Evolutionary conservation across 2,797 vertebrate genomes (phyloP), one percentile per base, ranked within the genome.

Genomic region (Tinamus major): DNA sequence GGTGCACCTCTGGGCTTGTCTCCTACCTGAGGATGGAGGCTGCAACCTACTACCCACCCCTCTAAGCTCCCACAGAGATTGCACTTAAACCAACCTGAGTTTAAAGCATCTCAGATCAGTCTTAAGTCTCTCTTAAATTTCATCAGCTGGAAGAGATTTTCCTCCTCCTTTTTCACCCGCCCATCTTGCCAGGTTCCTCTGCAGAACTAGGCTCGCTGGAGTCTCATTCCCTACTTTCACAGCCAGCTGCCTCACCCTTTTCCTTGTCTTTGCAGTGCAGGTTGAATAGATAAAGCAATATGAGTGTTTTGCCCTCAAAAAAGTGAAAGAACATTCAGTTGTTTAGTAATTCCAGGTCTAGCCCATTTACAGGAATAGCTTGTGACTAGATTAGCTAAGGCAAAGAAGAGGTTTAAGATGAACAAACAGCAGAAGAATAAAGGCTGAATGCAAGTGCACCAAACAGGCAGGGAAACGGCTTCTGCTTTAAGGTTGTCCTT

Each of bases 391-490:
- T n/a, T 37, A 70, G 21, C 29, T 35, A 3, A 70, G 33, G 41
- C 1, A 17, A 29, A 44, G 65, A 78, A 64, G 44, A 83, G 18
- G 19, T 59, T 44, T 51, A 48, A 62, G 27, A 29, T 0, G 9
- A 93, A 90, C 39, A 85, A 85, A 74, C 3, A n/a, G 65, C 59
- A 65, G 33, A 39, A 90, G 65, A 46, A 42, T 39, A 62, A 74
- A 94, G 75, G 21, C 37, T 61, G 58, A 56, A 64, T 11, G 5
- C 29, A n/a, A n/a, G 29, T 2, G 8, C n/a, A 29, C 37, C 31
- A 55, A 46, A 49, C 0, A 0, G 55, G 49, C 21, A 69, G 87
- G 0, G 10, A 42, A 41, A 59, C 0, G 4, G 37, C n/a, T 37
- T 56, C 42, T 33, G 51, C 24, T 20, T 35, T 63, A 72, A 83